Evolutionary conservation across 2,797 vertebrate genomes (phyloP).

Genomic region (Potorous gilbertii): DNA sequence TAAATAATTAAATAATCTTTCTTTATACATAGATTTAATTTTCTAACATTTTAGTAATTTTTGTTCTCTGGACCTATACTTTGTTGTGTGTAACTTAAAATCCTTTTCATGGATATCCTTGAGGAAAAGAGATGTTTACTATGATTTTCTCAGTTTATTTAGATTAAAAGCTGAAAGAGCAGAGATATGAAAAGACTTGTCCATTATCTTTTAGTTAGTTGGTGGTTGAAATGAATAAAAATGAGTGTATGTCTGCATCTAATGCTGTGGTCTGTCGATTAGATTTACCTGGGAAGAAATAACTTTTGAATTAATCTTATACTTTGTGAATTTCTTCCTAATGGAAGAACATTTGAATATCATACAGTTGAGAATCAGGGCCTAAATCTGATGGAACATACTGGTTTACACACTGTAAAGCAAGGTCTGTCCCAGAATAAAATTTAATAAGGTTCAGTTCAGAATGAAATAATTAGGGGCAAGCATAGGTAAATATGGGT

Average conservation of each 20-base stretch:
- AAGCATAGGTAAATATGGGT: not conserved
- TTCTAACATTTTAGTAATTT: not conserved
- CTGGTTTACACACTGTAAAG: constrained; percentile 1
- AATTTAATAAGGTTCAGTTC: constrained; percentile 38
- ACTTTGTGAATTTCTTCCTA: not conserved
- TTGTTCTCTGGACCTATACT: not conserved
- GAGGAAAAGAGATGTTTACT: not conserved
- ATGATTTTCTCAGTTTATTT: not conserved
- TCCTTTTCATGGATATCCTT: not conserved
- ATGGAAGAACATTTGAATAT: constrained; percentile 15
- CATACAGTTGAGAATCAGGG: not conserved
- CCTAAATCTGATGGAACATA: not conserved
- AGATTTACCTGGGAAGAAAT: constrained; percentile 18
- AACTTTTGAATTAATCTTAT: not conserved
- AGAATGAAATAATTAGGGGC: constrained; percentile 7
- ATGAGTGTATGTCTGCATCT: not conserved
- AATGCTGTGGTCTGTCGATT: not conserved
- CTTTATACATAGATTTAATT: not conserved
- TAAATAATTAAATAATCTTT: not conserved
- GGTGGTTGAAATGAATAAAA: constrained; percentile 24
- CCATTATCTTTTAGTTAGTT: constrained; percentile 22
- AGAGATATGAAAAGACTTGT: constrained; percentile 21
- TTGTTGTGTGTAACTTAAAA: not conserved
- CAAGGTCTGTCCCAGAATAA: constrained; percentile 23
- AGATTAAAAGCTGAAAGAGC: not conserved